Conservation (phyloP, 1,140 invertebrate species). For the Dufourea novaeangliae region DNA sequence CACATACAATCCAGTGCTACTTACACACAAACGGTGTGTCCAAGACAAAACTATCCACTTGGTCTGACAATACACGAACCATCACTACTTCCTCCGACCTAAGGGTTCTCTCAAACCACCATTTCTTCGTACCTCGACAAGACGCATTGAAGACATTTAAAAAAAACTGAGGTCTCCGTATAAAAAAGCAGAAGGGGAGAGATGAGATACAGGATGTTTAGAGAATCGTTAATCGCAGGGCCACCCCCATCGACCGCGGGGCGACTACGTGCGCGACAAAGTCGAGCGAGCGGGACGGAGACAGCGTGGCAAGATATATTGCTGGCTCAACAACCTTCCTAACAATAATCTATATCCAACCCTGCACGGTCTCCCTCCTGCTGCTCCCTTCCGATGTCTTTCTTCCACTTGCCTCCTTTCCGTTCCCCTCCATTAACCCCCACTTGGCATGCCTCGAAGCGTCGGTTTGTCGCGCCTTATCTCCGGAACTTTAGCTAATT, state of each 20-base stretch:
- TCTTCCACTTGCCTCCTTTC: neutral
- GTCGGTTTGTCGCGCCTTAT: neutral
- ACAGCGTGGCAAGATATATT: slow-evolving; percentile 55
- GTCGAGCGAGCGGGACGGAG: slow-evolving; percentile 27
- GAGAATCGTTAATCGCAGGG: slow-evolving; percentile 32
- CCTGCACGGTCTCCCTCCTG: slow-evolving; percentile 14
- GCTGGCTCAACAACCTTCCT: slow-evolving; percentile 56
- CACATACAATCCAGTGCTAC: neutral
- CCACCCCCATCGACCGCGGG: slow-evolving; percentile 26
- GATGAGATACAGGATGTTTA: slow-evolving; percentile 31
- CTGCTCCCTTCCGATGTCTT: neutral
- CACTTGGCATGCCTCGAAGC: neutral
- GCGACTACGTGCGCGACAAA: slow-evolving; percentile 18
- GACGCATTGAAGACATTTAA: neutral
- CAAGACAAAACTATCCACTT: too few relatives aligned
- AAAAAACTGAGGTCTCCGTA: neutral
- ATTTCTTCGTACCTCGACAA: neutral
- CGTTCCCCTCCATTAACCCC: neutral
- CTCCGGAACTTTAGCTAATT: neutral
- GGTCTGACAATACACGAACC: too few relatives aligned
- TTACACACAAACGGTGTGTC: too few relatives aligned
- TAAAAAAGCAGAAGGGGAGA: slow-evolving; percentile 9
- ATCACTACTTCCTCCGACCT: neutral
- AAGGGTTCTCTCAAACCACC: neutral
- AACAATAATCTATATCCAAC: slow-evolving; percentile 64